Conservation (phyloP, 2,888 invertebrate genomes). For the Phengaris arion region DNA sequence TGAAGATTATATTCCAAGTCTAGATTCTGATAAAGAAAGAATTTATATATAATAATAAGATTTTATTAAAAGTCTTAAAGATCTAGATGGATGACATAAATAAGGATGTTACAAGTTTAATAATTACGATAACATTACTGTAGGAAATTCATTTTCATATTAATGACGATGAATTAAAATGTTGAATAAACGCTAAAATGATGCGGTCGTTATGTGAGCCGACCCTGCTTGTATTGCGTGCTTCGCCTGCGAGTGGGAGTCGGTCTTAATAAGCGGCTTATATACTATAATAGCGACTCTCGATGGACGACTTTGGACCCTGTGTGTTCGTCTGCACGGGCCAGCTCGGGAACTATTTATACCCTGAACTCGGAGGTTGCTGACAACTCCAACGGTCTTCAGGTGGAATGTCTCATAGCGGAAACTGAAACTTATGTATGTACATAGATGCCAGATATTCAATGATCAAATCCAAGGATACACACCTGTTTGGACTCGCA, state of each 20-base stretch:
- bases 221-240: slow-evolving; percentile 60
- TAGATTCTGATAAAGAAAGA: neutral
- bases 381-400: slow-evolving; percentile 50
- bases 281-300: slow-evolving; percentile 57
- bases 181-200: slow-evolving; percentile 28
- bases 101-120: neutral
- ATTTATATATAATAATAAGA: too few species aligned
- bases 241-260: slow-evolving; percentile 65
- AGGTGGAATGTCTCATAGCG: slow-evolving; percentile 38
- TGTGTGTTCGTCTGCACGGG: slow-evolving; percentile 33
- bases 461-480: neutral
- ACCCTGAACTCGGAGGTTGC: slow-evolving; percentile 51
- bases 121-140: neutral
- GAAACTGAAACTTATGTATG: slow-evolving; percentile 30
- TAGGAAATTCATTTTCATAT: neutral
- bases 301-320: slow-evolving; percentile 35
- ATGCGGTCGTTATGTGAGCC: slow-evolving; percentile 52
- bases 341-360: slow-evolving; percentile 45
- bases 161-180: neutral
- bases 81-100: neutral
- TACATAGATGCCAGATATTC: slow-evolving; percentile 14
- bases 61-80: neutral
- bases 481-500: slow-evolving; percentile 15
- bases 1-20: neutral
- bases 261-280: slow-evolving; percentile 74